Evolutionary conservation across 1,140 invertebrate genomes (phyloP).

Genomic region (Drosophila bifasciata): DNA sequence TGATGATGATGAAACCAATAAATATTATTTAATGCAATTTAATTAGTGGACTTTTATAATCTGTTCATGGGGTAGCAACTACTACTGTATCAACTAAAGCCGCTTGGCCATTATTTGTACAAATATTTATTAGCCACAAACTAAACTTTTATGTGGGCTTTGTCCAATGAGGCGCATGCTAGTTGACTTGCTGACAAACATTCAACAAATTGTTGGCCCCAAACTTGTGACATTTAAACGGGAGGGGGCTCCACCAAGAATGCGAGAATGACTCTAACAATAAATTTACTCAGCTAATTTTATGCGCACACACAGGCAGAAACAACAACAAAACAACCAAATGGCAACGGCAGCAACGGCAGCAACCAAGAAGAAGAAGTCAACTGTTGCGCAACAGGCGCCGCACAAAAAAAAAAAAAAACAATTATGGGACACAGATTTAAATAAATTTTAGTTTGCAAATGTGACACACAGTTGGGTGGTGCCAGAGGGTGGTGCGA

Average conservation of each 20-base stretch:
- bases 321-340: conserved; percentile 8
- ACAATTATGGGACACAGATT: conserved; percentile 78
- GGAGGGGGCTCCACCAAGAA: conserved; percentile 30
- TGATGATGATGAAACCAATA: conserved; percentile 71
- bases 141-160: too few species aligned
- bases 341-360: not conserved
- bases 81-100: not conserved
- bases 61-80: too few species aligned
- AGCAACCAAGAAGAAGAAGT: conserved; percentile 32
- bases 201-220: conserved; percentile 52
- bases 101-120: not conserved
- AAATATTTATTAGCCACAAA: not conserved
- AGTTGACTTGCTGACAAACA: conserved; percentile 11
- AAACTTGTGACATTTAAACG: conserved; percentile 63
- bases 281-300: conserved; percentile 73
- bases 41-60: not conserved
- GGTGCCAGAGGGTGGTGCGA: too few species aligned
- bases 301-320: conserved; percentile 66
- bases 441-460: conserved; percentile 72
- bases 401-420: too few species aligned
- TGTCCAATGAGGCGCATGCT: conserved; percentile 8
- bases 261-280: conserved; percentile 62
- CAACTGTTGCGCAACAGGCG: conserved; percentile 64
- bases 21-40: conserved; percentile 79
- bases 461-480: conserved; percentile 2